Evolutionary conservation across 2,797 vertebrate genomes (phyloP).

Genomic region (Sebastes trivittatus): DNA sequence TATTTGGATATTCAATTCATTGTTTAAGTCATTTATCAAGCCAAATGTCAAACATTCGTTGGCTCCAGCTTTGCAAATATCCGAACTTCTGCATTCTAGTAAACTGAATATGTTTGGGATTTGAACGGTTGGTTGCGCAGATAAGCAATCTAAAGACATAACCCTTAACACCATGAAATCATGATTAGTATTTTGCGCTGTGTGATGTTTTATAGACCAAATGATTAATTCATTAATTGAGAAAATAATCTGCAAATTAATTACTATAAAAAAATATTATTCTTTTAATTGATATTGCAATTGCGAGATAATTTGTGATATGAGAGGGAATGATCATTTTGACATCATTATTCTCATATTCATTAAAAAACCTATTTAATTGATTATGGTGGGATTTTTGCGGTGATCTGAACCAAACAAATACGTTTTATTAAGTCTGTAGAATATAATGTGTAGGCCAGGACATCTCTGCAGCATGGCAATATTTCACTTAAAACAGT

Average conservation of each 20-base stretch:
- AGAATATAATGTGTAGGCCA: too few species aligned
- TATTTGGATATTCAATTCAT: background rate
- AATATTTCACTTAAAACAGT: too few species aligned
- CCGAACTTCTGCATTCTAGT: background rate
- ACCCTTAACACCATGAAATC: background rate
- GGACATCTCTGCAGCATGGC: rapidly evolving
- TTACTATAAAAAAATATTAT: rapidly evolving
- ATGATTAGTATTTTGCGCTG: rapidly evolving
- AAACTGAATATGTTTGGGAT: background rate
- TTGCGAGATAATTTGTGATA: too few species aligned
- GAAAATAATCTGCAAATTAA: background rate
- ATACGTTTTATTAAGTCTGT: too few species aligned
- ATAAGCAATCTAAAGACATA: background rate
- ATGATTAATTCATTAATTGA: background rate
- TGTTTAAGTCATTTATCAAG: background rate
- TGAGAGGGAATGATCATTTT: too few species aligned
- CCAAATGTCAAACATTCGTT: background rate
- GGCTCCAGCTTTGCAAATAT: background rate
- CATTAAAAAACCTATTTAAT: too few species aligned
- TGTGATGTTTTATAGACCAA: background rate
- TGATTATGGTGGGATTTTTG: too few species aligned
- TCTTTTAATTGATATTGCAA: too few species aligned
- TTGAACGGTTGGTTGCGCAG: background rate
- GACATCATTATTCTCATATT: too few species aligned
- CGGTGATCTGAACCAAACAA: too few species aligned